phyloP scores from a whole-genome alignment of 1,140 invertebrate species.

The Leptinotarsa undecemlineata region DNA sequence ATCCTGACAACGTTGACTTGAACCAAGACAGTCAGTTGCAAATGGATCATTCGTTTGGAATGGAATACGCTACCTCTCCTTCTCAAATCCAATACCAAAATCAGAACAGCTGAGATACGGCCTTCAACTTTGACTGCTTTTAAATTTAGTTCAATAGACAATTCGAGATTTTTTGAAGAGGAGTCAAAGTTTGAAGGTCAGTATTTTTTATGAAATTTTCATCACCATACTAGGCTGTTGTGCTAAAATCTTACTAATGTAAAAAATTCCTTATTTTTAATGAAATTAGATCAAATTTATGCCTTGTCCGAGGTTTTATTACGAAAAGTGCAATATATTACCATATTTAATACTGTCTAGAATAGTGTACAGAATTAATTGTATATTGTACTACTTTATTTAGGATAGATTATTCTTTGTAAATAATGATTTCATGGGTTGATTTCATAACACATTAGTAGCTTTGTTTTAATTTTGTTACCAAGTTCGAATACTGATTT shows the following conservation, averaged over 20 bases:
- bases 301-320: slow-evolving; percentile 29
- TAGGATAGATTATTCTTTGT: neutral
- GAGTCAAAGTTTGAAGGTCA: slow-evolving; percentile 23
- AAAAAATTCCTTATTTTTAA: slow-evolving; percentile 30
- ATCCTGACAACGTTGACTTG: slow-evolving; percentile 52
- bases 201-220: slow-evolving; percentile 24
- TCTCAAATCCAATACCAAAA: slow-evolving; percentile 53
- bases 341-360: slow-evolving; percentile 34
- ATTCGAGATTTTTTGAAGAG: neutral
- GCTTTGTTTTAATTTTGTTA: slow-evolving; percentile 8
- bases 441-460: neutral
- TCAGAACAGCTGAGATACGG: slow-evolving; percentile 53
- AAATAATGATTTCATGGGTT: neutral
- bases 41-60: slow-evolving; percentile 48
- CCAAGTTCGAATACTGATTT: neutral
- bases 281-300: slow-evolving; percentile 33
- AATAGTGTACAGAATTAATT: slow-evolving; percentile 37
- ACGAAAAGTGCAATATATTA: slow-evolving; percentile 40
- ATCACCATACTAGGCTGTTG: slow-evolving; percentile 39
- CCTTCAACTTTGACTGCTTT: slow-evolving; percentile 44
- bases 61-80: slow-evolving; percentile 51
- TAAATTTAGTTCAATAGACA: slow-evolving; percentile 23
- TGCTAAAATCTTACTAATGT: slow-evolving; percentile 30
- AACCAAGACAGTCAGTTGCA: slow-evolving; percentile 49
- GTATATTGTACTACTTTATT: slow-evolving; percentile 30